Conservation (phyloP, 2,113 vertebrate genomes). For the Eretmochelys imbricata region DNA sequence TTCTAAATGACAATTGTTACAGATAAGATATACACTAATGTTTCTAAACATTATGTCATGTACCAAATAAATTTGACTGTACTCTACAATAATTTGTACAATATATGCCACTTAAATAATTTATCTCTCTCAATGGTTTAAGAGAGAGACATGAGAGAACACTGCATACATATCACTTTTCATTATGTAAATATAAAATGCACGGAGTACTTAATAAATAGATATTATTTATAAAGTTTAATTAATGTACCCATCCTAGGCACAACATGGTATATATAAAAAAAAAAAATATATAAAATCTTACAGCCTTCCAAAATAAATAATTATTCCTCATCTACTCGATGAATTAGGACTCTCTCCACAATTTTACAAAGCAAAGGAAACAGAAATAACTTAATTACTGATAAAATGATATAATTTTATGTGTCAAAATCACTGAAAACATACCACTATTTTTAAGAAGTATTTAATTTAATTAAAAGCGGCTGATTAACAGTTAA, state of each 20-base stretch:
- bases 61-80: neutral
- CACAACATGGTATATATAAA: neutral
- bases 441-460: neutral
- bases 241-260: neutral
- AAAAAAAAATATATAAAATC: neutral
- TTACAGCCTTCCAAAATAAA: neutral
- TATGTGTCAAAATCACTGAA: neutral
- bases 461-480: neutral
- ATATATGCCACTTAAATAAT: neutral
- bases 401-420: too few relatives aligned
- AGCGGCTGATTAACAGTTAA: neutral
- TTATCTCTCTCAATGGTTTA: neutral
- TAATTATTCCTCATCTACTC: neutral
- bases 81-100: neutral
- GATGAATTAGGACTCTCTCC: neutral
- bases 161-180: neutral
- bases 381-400: too few relatives aligned
- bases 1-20: slow-evolving; percentile 76
- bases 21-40: neutral
- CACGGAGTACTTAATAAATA: neutral
- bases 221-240: neutral
- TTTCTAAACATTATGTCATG: neutral
- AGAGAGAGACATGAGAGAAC: neutral
- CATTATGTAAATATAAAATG: neutral
- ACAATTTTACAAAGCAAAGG: neutral